Conservation (phyloP, 2,888 invertebrate species). For the Plagodis pulveraria region DNA sequence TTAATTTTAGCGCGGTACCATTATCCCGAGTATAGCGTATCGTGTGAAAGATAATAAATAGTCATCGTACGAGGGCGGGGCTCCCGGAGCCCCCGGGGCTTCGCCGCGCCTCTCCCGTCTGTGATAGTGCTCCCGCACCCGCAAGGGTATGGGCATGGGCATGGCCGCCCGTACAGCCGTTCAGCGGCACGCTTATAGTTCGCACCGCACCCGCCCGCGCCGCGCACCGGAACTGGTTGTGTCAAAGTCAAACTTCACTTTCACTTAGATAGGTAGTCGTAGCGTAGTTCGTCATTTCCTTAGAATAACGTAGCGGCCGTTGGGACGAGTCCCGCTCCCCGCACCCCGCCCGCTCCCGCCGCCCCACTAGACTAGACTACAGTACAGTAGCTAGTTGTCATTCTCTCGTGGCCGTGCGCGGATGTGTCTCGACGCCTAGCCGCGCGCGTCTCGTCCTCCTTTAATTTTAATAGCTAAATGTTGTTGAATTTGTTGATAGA, state of each 20-base stretch:
- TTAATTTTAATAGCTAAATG: constrained; percentile 83
- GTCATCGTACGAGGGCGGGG: constrained; percentile 45
- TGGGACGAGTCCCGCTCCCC: constrained; percentile 6
- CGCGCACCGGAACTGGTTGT: constrained; percentile 11
- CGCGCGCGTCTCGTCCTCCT: constrained; percentile 60
- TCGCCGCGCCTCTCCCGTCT: constrained; percentile 23
- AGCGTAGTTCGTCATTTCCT: constrained; percentile 21
- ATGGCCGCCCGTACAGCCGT: not conserved
- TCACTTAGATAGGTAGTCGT: constrained; percentile 27
- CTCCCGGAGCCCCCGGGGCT: not conserved
- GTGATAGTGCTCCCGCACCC: constrained; percentile 24
- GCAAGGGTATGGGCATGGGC: too few species aligned
- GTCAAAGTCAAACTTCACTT: constrained; percentile 24
- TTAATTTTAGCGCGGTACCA: constrained; percentile 71
- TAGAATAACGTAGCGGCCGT: constrained; percentile 23
- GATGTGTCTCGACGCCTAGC: constrained; percentile 28
- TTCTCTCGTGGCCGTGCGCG: constrained; percentile 38
- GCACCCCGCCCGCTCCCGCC: constrained; percentile 1
- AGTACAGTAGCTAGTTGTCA: constrained; percentile 33
- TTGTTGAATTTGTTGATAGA: constrained; percentile 84
- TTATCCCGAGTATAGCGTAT: constrained; percentile 59
- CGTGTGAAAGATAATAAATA: constrained; percentile 75
- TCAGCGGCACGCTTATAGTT: constrained; percentile 2
- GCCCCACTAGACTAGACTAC: not conserved
- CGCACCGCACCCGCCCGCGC: constrained; percentile 4